Conservation (phyloP, 2,113 vertebrate genomes). For the Phrynosoma platyrhinos region DNA sequence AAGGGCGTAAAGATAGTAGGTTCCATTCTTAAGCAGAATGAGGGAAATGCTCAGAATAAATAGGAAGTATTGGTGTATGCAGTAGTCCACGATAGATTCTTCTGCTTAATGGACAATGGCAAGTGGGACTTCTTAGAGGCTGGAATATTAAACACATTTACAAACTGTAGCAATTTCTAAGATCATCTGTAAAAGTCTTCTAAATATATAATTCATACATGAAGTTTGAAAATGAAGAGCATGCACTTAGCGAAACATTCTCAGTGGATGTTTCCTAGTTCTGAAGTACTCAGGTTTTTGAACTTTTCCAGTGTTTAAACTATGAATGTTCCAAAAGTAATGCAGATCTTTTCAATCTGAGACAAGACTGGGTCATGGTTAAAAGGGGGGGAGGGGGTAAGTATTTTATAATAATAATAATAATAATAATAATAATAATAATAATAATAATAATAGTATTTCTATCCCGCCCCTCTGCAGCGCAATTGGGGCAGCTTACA, state of each 20-base stretch:
- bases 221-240: neutral
- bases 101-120: neutral
- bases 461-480: too few relatives aligned
- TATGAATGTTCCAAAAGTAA: neutral
- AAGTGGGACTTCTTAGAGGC: neutral
- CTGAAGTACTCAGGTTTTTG: neutral
- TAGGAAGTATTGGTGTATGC: neutral
- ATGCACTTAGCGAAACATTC: neutral
- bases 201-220: constrained; percentile 1
- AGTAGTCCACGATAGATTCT: neutral
- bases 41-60: neutral
- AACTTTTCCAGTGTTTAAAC: neutral
- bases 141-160: neutral
- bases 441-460: too few relatives aligned
- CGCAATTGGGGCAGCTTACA: too few relatives aligned
- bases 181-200: neutral
- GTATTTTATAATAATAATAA: too few relatives aligned
- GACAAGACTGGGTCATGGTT: neutral
- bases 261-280: neutral
- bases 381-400: too few relatives aligned
- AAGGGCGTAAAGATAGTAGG: constrained; percentile 6
- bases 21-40: neutral
- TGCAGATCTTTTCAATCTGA: neutral
- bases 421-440: too few relatives aligned
- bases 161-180: neutral